Conservation (phyloP, 2,113 vertebrate species). For the Promerops cafer region DNA sequence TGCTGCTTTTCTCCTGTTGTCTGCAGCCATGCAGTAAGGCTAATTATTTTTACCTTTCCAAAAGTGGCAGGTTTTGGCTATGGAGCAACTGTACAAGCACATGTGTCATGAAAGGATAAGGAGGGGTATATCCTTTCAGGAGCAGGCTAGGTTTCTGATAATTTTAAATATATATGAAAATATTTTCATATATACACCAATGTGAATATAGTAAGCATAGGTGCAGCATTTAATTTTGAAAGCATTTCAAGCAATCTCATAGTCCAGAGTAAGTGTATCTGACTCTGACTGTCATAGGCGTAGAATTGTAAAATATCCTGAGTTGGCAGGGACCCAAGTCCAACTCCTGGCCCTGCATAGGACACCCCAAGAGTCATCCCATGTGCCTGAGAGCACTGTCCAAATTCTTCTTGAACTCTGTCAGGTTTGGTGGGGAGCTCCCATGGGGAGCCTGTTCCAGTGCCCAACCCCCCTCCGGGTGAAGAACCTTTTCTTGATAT, state of each 20-base stretch:
- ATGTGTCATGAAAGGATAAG: not conserved
- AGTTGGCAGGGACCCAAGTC: not conserved
- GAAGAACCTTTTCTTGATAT: not conserved
- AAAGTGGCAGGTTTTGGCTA: not conserved
- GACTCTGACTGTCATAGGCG: not conserved
- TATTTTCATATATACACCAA: not conserved
- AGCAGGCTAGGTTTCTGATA: not conserved
- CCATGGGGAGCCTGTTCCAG: not conserved
- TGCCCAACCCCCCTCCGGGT: rapidly evolving
- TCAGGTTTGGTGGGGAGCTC: not conserved
- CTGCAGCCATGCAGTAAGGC: not conserved
- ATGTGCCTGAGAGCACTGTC: not conserved
- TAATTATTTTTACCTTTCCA: not conserved
- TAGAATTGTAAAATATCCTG: not conserved
- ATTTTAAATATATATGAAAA: not conserved
- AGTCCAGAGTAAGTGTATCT: not conserved
- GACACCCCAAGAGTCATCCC: not conserved
- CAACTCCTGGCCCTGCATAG: not conserved
- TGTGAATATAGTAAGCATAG: not conserved
- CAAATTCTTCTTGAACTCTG: not conserved
- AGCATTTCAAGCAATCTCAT: not conserved
- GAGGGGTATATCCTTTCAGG: not conserved
- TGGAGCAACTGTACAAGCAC: not conserved
- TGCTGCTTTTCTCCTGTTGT: not conserved
- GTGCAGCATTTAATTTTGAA: not conserved